These are phyloP conservation scores for Haemorhous mexicanus DNA, from an alignment of 2,113 vertebrate genomes.

Conservation along the genomic window DNA sequence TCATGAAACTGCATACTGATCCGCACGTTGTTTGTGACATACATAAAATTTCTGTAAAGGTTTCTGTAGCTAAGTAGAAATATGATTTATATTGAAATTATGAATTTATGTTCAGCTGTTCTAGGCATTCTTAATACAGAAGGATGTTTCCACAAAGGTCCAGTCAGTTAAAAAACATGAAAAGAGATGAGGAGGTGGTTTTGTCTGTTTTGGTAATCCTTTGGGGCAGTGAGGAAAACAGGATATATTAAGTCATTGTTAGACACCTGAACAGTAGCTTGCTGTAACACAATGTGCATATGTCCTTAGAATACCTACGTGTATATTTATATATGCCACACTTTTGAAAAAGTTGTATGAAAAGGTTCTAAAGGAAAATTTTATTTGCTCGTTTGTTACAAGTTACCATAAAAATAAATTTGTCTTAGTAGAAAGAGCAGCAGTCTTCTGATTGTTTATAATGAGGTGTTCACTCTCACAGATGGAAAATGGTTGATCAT, in stretches of 20 bases:
- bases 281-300: background rate
- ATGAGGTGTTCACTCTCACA: slow-evolving; percentile 57
- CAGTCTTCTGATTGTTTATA: background rate
- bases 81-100: background rate
- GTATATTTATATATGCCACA: background rate
- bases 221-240: background rate
- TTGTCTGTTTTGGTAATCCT: background rate
- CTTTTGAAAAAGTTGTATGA: background rate
- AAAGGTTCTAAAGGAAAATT: background rate
- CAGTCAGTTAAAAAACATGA: background rate
- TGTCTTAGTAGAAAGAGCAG: slow-evolving; percentile 2
- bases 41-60: background rate
- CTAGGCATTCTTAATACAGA: background rate
- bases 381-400: background rate
- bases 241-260: background rate
- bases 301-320: background rate
- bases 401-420: background rate
- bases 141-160: background rate
- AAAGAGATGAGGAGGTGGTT: background rate
- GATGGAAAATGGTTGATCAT: slow-evolving; percentile 97
- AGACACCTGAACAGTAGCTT: background rate
- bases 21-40: rapidly evolving
- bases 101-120: background rate
- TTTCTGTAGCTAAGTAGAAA: background rate
- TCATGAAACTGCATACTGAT: background rate